Conservation (phyloP, 35 echinoderm and acorn worm species). For the Nesometra sesokonis region DNA sequence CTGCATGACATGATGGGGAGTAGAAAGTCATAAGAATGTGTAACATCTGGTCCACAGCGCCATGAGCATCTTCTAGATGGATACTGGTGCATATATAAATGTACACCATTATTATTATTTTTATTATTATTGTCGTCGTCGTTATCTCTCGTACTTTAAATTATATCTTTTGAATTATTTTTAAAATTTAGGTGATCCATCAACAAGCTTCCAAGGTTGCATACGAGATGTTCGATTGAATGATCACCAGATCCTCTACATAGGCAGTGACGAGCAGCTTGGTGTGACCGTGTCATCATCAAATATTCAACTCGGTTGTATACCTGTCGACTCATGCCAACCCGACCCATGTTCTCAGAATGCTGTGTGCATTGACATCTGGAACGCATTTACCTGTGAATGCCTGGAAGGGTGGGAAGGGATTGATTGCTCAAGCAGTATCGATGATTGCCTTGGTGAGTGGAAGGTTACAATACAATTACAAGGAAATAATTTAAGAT, state of each 20-base stretch:
- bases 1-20: too few species aligned
- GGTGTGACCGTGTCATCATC: constrained; percentile 43
- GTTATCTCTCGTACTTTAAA: neutral
- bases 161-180: neutral
- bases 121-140: too few species aligned
- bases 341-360: constrained; percentile 58
- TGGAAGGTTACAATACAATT: neutral
- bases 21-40: too few species aligned
- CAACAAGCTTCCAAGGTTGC: constrained; percentile 55
- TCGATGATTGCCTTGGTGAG: constrained; percentile 93
- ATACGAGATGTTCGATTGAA: constrained; percentile 58
- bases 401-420: constrained; percentile 95
- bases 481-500: too few species aligned
- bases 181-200: constrained; percentile 23
- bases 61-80: too few species aligned
- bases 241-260: constrained; percentile 49
- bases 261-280: constrained; percentile 23
- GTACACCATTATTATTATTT: too few species aligned
- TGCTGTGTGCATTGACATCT: constrained; percentile 66
- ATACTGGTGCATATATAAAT: too few species aligned
- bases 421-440: constrained; percentile 33
- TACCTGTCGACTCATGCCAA: constrained; percentile 49
- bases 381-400: constrained; percentile 58
- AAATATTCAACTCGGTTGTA: constrained; percentile 49
- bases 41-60: too few species aligned